Conservation (phyloP, 1,140 invertebrate genomes). For the Temnothorax longispinosus region DNA sequence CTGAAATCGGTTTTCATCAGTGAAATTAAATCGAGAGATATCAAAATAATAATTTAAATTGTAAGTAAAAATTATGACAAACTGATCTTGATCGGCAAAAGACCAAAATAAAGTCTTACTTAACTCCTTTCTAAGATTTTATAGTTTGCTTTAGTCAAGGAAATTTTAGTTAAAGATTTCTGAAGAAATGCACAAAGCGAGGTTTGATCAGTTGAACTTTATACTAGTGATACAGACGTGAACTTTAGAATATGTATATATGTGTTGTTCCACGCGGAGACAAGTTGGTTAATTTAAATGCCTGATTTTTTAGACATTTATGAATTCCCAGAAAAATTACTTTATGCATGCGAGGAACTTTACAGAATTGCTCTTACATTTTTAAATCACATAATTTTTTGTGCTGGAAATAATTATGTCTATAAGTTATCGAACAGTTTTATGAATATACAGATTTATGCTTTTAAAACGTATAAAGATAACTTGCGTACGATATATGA, state of each 20-base stretch:
- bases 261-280: neutral
- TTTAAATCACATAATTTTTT: neutral
- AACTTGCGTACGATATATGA: neutral
- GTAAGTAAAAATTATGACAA: neutral
- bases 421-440: too few species aligned
- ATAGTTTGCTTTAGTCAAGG: neutral
- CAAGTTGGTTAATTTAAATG: constrained; percentile 25
- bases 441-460: too few species aligned
- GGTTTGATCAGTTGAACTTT: constrained; percentile 39
- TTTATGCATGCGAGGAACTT: neutral
- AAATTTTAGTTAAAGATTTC: neutral
- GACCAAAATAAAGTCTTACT: neutral
- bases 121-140: neutral
- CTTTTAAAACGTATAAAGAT: neutral
- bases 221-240: constrained; percentile 16
- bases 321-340: neutral
- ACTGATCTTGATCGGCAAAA: neutral
- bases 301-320: constrained; percentile 2
- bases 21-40: neutral
- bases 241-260: constrained; percentile 42
- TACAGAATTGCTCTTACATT: neutral
- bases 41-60: constrained; percentile 3
- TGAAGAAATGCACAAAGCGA: constrained; percentile 22
- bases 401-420: too few species aligned
- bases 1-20: constrained; percentile 2